Conservation (phyloP, 2,113 vertebrate genomes). For the Micromys minutus region DNA sequence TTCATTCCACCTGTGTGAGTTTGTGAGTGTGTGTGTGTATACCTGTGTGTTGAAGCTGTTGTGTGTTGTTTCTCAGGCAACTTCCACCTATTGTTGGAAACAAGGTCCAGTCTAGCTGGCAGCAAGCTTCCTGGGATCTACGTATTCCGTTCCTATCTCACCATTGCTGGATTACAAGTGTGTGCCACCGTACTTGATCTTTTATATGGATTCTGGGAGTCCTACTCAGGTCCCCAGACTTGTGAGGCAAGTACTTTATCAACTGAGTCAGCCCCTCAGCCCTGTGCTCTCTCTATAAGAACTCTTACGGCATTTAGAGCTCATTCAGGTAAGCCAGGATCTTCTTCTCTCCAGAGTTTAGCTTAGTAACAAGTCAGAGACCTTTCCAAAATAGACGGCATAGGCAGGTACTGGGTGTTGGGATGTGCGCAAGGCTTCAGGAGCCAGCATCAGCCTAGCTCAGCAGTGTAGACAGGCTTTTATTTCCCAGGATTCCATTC, state of each 20-base stretch:
- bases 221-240: background rate
- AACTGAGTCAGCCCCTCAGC: background rate
- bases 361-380: slow-evolving; percentile 11
- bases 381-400: background rate
- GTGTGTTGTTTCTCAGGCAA: background rate
- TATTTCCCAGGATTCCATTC: background rate
- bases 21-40: background rate
- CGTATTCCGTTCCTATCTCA: background rate
- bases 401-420: background rate
- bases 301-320: background rate
- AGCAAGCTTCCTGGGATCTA: background rate
- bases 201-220: background rate
- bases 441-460: background rate
- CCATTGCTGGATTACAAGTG: background rate
- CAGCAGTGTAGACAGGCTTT: too few relatives aligned
- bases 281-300: background rate
- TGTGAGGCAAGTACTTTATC: background rate
- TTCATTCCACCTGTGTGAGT: too few relatives aligned
- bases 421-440: background rate
- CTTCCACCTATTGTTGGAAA: background rate
- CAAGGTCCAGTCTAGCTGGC: background rate
- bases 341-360: background rate
- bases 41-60: background rate
- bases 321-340: background rate
- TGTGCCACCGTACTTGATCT: background rate